Evolutionary conservation across 2,113 vertebrate species (phyloP), one percentile per base, ranked within the genome.

Genomic region (Astatoreochromis straeleni): DNA sequence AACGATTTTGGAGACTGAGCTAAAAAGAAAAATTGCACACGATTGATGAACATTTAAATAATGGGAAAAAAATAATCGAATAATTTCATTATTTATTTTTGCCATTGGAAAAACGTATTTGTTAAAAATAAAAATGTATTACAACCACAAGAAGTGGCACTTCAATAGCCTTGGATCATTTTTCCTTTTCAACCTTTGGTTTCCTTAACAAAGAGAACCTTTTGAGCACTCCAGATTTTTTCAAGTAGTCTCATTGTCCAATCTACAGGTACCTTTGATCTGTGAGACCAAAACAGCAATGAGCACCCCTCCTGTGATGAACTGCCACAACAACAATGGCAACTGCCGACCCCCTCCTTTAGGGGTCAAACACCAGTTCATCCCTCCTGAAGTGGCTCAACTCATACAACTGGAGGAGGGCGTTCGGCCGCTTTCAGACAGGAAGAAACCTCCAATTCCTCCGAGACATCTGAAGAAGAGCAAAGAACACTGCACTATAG

Each of bases 301-400:
- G 81, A 97, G 94, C 90, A 89, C 96, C 90, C 97, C 97, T 68
- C 97, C 97, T 88, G 96, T 97, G 13, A 95, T 97, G 95, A 97
- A 97, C 53, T 97, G 97, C 92, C 98, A 98, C 95, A 98, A 98
- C 95, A 97, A 97, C 91, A 99, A 98, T 0, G 97, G 98, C 86
- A 98, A 97, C 40, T 96, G 89, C 86, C 94, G 88, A 57, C 88
- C 91, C 1, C 95, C 93, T 1, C 93, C 94, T 11, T 87, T 87
- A 4, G 95, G 97, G 92, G 88, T 96, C 96, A 97, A 98, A 95
- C 11, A 96, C 90, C 93, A 97, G 93, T 24, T 95, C 84, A 60
- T 96, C 92, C 92, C 95, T 4, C 33, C 97, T 24, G 96, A 97
- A 78, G 93, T 97, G 93, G 92, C 96, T 80, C 91, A 96, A 9